These are phyloP conservation scores for Hydraecia micacea DNA, from an alignment of 2,888 invertebrate species.

Conservation along the genomic window DNA sequence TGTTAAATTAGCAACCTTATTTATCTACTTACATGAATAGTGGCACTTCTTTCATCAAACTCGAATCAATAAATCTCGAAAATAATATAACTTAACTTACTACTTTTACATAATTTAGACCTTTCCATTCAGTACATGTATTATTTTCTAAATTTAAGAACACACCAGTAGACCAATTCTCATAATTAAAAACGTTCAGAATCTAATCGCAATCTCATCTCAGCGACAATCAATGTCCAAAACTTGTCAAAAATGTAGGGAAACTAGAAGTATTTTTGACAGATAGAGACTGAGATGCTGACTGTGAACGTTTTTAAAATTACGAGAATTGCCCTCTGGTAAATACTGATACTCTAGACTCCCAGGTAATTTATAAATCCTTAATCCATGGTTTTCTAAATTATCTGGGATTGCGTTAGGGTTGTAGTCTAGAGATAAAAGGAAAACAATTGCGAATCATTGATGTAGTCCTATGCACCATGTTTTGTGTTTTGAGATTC, in stretches of 20 bases:
- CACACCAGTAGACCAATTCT: background rate
- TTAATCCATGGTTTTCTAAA: background rate
- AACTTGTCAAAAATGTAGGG: no score
- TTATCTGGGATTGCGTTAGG: background rate
- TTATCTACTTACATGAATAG: background rate
- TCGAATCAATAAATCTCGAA: background rate
- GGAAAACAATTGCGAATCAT: background rate
- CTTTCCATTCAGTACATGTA: background rate
- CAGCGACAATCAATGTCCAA: no score
- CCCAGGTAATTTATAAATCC: background rate
- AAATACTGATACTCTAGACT: background rate
- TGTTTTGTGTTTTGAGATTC: background rate
- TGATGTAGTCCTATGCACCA: background rate
- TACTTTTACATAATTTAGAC: background rate
- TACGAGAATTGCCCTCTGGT: no score
- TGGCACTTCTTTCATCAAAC: background rate
- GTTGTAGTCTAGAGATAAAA: background rate
- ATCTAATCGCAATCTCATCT: no score
- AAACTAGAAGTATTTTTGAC: no score
- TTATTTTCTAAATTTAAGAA: background rate
- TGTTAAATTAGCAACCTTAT: no score
- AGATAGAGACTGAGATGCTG: no score
- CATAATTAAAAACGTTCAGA: no score
- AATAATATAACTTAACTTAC: background rate
- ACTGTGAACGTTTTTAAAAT: no score